phyloP scores from a whole-genome alignment of 2,797 vertebrate genomes.

The Caiman crocodilus region DNA sequence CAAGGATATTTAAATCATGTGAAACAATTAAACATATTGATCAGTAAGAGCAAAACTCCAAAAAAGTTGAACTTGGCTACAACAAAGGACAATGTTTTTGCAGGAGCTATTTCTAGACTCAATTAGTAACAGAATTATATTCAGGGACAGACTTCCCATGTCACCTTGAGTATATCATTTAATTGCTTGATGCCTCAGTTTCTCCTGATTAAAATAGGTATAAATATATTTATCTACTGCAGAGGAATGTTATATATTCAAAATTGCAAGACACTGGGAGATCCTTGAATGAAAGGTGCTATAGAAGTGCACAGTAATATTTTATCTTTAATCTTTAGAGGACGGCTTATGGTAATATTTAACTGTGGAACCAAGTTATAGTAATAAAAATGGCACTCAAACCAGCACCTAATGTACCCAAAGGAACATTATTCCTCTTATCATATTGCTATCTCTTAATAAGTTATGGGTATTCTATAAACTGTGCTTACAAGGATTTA shows the following conservation, averaged over 20 bases:
- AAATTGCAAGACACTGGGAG: conserved; percentile 50
- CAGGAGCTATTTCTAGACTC: conserved; percentile 21
- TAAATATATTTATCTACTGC: neutral
- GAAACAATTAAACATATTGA: neutral
- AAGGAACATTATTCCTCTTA: neutral
- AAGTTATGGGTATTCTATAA: neutral
- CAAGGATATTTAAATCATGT: neutral
- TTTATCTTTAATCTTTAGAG: conserved; percentile 19
- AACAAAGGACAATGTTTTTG: neutral
- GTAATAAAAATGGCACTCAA: conserved; percentile 32
- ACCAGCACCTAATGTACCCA: conserved; percentile 18
- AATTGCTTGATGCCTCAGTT: neutral
- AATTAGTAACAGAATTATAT: neutral
- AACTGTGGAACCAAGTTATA: conserved; percentile 14
- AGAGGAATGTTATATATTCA: neutral
- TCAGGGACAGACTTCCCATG: neutral
- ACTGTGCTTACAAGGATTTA: conserved; percentile 1
- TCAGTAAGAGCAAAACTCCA: neutral
- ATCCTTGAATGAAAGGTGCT: conserved; percentile 6
- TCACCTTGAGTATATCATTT: neutral
- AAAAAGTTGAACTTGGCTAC: neutral
- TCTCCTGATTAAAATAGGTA: conserved; percentile 25
- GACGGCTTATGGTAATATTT: conserved; percentile 46
- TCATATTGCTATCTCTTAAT: conserved; percentile 4
- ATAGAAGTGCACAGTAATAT: neutral